Evolutionary conservation across 2,797 vertebrate genomes (phyloP).

Genomic region (Petrocephalus schoutedeni): DNA sequence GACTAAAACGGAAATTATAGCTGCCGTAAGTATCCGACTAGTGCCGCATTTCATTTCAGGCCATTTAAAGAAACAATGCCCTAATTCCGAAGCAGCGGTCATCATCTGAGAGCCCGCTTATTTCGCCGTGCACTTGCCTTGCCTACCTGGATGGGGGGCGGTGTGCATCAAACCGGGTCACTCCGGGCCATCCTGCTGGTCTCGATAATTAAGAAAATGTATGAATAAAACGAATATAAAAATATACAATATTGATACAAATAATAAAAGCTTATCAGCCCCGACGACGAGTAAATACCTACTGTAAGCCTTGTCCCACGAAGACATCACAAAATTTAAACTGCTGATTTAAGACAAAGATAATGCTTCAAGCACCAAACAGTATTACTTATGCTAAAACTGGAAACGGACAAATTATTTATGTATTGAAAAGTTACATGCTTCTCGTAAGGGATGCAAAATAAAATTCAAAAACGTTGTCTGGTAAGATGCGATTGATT

Average conservation of each 20-base stretch:
- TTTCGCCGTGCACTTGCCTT: background rate
- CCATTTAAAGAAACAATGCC: background rate
- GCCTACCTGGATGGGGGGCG: background rate
- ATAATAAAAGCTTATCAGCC: background rate
- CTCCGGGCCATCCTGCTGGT: background rate
- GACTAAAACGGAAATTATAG: background rate
- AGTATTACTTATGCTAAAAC: background rate
- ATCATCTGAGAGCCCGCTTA: background rate
- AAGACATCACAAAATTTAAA: background rate
- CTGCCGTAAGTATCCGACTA: background rate
- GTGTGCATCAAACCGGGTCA: background rate
- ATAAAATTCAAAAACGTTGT: background rate
- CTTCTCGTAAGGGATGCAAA: background rate
- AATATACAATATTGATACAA: background rate
- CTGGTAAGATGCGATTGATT: background rate
- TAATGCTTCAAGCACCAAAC: background rate
- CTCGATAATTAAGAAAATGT: background rate
- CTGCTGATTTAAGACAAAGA: background rate
- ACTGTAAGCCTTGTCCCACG: background rate
- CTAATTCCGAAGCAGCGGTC: background rate
- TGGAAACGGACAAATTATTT: background rate
- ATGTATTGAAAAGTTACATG: background rate
- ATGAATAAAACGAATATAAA: background rate
- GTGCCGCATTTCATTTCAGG: background rate
- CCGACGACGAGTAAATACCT: background rate